Percentiles rank a stretch among this genome's conserved stretches.
phyloP scores from a whole-genome alignment of 92 coral and sea anemone genomes.

The Epizoanthus stellaris region DNA sequence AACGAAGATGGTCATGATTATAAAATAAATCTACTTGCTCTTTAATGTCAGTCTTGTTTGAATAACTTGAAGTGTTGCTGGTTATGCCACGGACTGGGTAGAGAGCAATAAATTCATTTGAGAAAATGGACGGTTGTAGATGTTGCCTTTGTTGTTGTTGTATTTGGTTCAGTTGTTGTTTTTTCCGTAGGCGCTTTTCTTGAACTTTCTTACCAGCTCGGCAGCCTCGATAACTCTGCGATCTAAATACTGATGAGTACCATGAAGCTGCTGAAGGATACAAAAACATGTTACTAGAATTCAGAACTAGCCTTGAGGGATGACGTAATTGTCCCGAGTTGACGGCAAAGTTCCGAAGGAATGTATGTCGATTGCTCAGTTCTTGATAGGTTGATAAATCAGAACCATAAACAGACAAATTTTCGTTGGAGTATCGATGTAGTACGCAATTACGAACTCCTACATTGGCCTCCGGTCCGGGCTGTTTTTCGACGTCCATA shows the following conservation, averaged over 20 bases:
- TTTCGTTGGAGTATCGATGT: conserved; percentile 35
- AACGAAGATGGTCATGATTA: conserved; percentile 17
- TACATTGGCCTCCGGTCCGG: conserved; percentile 45
- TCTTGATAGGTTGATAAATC: conserved; percentile 32
- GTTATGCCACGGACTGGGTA: conserved; percentile 1
- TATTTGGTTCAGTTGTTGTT: conserved; percentile 35
- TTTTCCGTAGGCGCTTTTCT: conserved; percentile 39
- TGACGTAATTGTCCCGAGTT: conserved; percentile 26
- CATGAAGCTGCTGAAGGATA: conserved; percentile 27
- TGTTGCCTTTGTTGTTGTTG: conserved; percentile 40
- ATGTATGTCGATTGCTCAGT: conserved; percentile 23
- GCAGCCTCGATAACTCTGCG: conserved; percentile 38
- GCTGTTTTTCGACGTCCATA: conserved; percentile 49
- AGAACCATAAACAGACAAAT: conserved; percentile 30
- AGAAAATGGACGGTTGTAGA: conserved; percentile 22
- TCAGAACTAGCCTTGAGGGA: conserved; percentile 15
- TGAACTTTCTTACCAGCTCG: conserved; percentile 43
- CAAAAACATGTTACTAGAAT: conserved; percentile 6
- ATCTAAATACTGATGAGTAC: conserved; percentile 36
- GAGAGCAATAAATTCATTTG: conserved; percentile 41
- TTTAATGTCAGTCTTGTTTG: conserved; percentile 17
- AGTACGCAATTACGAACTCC: conserved; percentile 29
- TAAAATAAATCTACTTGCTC: conserved; percentile 20
- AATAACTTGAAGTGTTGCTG: conserved; percentile 28
- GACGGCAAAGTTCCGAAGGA: conserved; percentile 24